These are phyloP conservation scores for Leucopternis melanops DNA, from an alignment of 2,113 vertebrate genomes.

Conservation along the genomic window DNA sequence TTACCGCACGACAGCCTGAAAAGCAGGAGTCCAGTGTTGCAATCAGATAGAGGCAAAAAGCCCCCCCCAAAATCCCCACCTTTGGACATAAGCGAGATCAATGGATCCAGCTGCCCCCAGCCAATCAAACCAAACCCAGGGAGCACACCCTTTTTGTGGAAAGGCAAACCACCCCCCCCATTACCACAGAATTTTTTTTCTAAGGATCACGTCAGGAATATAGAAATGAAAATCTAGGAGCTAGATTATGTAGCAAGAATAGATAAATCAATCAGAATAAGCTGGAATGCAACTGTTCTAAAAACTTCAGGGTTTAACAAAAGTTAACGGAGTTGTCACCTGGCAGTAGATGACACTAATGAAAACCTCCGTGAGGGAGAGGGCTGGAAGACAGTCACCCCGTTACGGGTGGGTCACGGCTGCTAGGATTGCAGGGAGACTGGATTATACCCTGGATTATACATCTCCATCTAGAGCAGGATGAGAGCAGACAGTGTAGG, in stretches of 20 bases:
- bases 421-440: background rate
- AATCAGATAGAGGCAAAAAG: background rate
- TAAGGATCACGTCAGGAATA: background rate
- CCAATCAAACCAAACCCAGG: slow-evolving; percentile 7
- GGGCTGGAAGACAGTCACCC: background rate
- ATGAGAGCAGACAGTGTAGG: background rate
- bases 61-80: background rate
- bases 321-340: background rate
- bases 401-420: fast-evolving
- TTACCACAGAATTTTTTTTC: background rate
- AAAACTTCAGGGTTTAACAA: background rate
- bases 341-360: background rate
- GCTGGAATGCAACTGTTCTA: background rate
- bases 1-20: fast-evolving
- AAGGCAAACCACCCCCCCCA: background rate
- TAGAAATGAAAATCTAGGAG: background rate
- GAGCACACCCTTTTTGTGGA: slow-evolving; percentile 20
- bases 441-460: background rate
- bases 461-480: background rate
- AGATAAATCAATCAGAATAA: background rate
- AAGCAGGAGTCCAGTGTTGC: background rate
- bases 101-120: background rate
- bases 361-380: background rate
- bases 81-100: background rate
- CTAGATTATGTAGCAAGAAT: background rate